A percentile compares a stretch with the other conserved stretches of the same genome.
Conservation (phyloP, 2,888 invertebrate genomes). For the Ectemnius lituratus region DNA sequence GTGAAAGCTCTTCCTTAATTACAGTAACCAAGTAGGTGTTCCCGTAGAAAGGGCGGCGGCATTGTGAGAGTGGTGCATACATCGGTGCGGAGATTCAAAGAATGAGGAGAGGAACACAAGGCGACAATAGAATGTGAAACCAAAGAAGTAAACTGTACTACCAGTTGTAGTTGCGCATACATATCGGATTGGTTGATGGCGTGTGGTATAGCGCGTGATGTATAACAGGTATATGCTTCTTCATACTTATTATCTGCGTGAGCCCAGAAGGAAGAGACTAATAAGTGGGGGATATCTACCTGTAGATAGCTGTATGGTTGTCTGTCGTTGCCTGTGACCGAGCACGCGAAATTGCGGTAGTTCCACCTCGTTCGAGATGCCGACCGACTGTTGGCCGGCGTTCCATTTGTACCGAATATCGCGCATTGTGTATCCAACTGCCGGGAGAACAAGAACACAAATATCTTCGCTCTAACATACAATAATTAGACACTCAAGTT, state of each 20-base stretch:
- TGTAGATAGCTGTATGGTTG: slow-evolving; percentile 96
- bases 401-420: slow-evolving; percentile 98
- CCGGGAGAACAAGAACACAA: slow-evolving; percentile 78
- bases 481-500: slow-evolving; percentile 67
- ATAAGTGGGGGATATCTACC: slow-evolving; percentile 82
- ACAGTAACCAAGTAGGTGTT: slow-evolving; percentile 32
- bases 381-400: slow-evolving; percentile 94
- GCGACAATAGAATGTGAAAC: slow-evolving; percentile 3
- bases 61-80: slow-evolving; percentile 45
- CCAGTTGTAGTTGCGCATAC: slow-evolving; percentile 9
- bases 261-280: slow-evolving; percentile 62
- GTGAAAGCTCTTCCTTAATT: slow-evolving; percentile 35
- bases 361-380: slow-evolving; percentile 96
- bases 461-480: slow-evolving; percentile 77
- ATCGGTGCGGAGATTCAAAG: slow-evolving; percentile 46
- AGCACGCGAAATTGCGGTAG: slow-evolving; percentile 98
- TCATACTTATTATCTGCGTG: slow-evolving; percentile 38
- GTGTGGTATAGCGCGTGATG: slow-evolving; percentile 40
- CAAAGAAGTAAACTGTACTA: neutral
- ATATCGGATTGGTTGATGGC: slow-evolving; percentile 17
- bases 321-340: slow-evolving; percentile 96
- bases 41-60: slow-evolving; percentile 38
- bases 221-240: slow-evolving; percentile 22
- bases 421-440: slow-evolving; percentile 98
- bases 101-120: slow-evolving; percentile 2